phyloP scores from a whole-genome alignment of 2,888 invertebrate genomes.

The Dynastes maya region DNA sequence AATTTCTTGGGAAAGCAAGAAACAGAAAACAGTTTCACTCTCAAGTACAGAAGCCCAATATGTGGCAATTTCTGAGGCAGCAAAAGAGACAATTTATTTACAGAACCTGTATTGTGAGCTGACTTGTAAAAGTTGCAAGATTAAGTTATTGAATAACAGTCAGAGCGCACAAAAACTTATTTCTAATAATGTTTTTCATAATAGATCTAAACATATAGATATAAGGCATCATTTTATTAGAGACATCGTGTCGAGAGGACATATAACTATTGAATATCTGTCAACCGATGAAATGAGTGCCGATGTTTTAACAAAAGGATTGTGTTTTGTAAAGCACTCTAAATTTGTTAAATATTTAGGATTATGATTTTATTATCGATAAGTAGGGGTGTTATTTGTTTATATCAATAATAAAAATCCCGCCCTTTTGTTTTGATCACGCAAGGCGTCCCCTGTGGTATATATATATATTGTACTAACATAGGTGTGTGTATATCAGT shows the following conservation, averaged over 20 bases:
- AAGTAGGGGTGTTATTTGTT: constrained; percentile 10
- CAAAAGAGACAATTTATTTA: constrained; percentile 57
- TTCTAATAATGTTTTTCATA: constrained; percentile 29
- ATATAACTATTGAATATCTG: too few species aligned
- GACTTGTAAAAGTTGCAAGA: constrained; percentile 40
- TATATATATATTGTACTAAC: too few species aligned
- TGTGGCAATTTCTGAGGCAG: constrained; percentile 59
- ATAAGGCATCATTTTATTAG: constrained; percentile 55
- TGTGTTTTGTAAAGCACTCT: neutral
- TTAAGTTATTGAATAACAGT: constrained; percentile 37
- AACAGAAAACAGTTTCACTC: constrained; percentile 61
- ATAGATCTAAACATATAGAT: constrained; percentile 50
- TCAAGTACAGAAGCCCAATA: constrained; percentile 62
- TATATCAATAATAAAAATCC: neutral
- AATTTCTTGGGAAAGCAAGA: too few species aligned
- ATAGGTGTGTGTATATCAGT: too few species aligned
- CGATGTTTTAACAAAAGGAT: too few species aligned
- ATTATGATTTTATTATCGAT: constrained; percentile 8
- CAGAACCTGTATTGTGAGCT: too few species aligned
- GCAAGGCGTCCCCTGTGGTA: neutral
- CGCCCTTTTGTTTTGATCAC: neutral
- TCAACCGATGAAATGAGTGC: too few species aligned
- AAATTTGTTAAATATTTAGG: constrained; percentile 11
- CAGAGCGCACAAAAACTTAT: constrained; percentile 46
- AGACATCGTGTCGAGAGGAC: constrained; percentile 50